phyloP scores from a whole-genome alignment of 2,797 vertebrate species.

The Eurystomus glaucurus region DNA sequence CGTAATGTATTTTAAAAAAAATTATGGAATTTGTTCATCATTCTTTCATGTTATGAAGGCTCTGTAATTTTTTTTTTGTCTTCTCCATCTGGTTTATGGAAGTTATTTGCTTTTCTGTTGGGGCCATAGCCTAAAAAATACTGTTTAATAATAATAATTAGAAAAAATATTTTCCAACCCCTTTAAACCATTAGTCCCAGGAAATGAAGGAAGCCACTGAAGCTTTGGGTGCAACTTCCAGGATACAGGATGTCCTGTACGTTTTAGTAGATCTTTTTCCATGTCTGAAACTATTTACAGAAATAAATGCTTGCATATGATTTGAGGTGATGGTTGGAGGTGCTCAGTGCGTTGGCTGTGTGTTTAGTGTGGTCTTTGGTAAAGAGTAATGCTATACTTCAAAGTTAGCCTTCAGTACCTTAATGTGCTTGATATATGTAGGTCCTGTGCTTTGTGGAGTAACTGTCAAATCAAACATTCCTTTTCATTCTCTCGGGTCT shows the following conservation, averaged over 20 bases:
- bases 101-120: neutral
- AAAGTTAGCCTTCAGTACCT: neutral
- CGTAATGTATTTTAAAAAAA: neutral
- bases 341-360: neutral
- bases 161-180: neutral
- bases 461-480: conserved; percentile 2
- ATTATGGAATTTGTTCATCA: neutral
- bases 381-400: neutral
- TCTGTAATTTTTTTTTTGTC: neutral
- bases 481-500: neutral
- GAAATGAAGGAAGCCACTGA: neutral
- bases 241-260: neutral
- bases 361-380: neutral
- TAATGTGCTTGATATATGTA: neutral
- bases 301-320: neutral
- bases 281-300: neutral
- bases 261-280: neutral
- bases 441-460: neutral
- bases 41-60: neutral
- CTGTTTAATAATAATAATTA: neutral
- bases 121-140: neutral
- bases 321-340: neutral
- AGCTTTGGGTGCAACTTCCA: neutral
- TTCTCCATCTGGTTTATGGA: neutral
- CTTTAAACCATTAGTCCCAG: neutral